Conservation (phyloP, 2,888 invertebrate species). For the Acanthosepion pharaonis region DNA sequence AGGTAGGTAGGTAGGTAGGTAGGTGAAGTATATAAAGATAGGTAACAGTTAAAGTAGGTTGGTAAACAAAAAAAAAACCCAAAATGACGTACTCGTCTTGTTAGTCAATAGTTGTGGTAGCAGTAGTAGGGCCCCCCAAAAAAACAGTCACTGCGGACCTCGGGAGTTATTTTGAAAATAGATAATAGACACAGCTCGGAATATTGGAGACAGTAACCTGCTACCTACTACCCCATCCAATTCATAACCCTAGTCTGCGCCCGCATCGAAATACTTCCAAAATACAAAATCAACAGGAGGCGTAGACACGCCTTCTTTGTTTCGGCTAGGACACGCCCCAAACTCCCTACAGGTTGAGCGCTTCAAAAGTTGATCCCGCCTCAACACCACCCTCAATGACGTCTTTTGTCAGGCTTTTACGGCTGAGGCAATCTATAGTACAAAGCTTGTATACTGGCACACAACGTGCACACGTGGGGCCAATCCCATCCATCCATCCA, state of each 20-base stretch:
- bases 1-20: not conserved
- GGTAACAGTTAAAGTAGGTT: not conserved
- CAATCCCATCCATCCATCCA: too few relatives aligned
- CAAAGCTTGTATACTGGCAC: not conserved
- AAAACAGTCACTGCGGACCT: not conserved
- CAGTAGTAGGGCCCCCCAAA: not conserved
- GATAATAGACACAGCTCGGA: not conserved
- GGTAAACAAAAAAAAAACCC: not conserved
- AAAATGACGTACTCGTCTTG: not conserved
- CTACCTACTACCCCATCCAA: not conserved
- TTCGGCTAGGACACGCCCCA: not conserved
- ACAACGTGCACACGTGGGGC: not conserved
- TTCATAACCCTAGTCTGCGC: not conserved
- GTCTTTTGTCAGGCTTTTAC: not conserved
- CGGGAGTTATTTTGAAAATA: constrained; percentile 10
- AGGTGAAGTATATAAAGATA: not conserved
- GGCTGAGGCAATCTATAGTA: not conserved
- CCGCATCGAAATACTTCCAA: not conserved
- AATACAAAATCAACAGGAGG: not conserved
- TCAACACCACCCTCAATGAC: not conserved
- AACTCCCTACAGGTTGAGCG: not conserved
- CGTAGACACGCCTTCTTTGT: not conserved
- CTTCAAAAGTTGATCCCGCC: not conserved
- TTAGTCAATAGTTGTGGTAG: not conserved
- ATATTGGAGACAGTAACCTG: not conserved